Conservation (phyloP, 2,113 vertebrate species). For the Pollachius pollachius region DNA sequence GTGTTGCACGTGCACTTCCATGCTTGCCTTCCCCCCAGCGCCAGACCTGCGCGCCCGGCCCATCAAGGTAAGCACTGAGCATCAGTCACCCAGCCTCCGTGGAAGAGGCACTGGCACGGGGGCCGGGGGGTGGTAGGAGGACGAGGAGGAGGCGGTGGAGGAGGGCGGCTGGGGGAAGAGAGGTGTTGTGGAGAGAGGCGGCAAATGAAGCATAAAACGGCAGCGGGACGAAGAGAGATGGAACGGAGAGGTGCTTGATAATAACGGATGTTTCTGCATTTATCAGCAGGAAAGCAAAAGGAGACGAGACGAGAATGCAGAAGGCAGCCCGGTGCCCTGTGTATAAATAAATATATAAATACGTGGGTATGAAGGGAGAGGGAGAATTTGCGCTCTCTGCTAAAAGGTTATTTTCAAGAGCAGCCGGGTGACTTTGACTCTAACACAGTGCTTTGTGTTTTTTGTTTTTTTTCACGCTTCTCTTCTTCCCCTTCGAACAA, state of each 20-base stretch:
- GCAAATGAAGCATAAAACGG: background rate
- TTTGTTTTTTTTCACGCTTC: background rate
- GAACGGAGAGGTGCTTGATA: no score
- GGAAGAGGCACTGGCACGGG: background rate
- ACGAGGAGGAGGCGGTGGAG: no score
- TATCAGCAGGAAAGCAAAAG: background rate
- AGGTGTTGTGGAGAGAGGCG: background rate
- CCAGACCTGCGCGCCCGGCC: conserved; percentile 15
- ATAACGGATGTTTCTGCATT: conserved; percentile 3
- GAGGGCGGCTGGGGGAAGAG: no score
- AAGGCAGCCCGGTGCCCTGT: background rate
- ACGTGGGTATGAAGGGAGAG: conserved; percentile 25
- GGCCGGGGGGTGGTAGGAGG: background rate
- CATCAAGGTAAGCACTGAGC: conserved; percentile 30
- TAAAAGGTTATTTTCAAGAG: conserved; percentile 40
- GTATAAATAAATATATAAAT: background rate
- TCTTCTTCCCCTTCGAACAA: background rate
- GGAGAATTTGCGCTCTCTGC: conserved; percentile 23
- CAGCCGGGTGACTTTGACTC: conserved; percentile 11
- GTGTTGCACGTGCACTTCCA: conserved; percentile 13
- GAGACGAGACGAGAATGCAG: background rate
- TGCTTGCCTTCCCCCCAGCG: conserved; percentile 30
- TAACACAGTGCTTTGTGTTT: conserved; percentile 1
- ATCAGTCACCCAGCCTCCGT: conserved; percentile 20
- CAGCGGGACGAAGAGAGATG: background rate